phyloP scores from a whole-genome alignment of 2,113 vertebrate species.

The Pavo muticus region DNA sequence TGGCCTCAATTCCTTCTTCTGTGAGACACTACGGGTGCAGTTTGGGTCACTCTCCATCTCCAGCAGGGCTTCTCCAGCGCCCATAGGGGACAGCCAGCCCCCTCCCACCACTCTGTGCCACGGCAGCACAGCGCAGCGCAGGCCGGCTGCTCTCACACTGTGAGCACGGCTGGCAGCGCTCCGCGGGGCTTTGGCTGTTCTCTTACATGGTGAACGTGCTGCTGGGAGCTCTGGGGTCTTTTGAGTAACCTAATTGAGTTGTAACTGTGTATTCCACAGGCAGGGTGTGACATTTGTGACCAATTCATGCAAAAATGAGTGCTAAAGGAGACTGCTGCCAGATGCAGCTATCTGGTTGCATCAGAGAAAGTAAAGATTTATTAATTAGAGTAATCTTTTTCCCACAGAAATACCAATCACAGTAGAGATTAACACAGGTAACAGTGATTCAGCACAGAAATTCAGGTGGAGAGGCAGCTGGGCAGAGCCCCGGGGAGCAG shows the following conservation, averaged over 20 bases:
- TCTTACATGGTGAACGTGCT: neutral
- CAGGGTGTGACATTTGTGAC: neutral
- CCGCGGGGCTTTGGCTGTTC: neutral
- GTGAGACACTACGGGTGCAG: accelerated
- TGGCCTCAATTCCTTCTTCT: neutral
- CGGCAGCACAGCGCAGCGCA: neutral
- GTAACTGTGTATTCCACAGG: neutral
- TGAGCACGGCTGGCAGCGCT: neutral
- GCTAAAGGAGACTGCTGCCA: neutral
- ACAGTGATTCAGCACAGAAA: neutral
- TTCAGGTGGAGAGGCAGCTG: neutral
- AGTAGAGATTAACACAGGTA: neutral
- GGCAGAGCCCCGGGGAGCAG: neutral
- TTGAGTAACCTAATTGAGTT: neutral
- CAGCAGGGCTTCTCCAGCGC: too few species aligned
- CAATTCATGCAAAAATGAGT: neutral
- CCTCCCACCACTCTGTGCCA: neutral
- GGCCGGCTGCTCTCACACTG: neutral
- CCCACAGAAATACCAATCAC: neutral
- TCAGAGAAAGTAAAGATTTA: constrained; percentile 64
- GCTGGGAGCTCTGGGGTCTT: neutral
- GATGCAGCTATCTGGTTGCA: constrained; percentile 9
- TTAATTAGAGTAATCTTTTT: constrained; percentile 38
- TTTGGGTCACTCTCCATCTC: neutral
- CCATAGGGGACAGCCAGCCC: neutral